Base-by-base conservation (phyloP, 2,888 invertebrate species). In the Euzophera pinguis region DNA sequence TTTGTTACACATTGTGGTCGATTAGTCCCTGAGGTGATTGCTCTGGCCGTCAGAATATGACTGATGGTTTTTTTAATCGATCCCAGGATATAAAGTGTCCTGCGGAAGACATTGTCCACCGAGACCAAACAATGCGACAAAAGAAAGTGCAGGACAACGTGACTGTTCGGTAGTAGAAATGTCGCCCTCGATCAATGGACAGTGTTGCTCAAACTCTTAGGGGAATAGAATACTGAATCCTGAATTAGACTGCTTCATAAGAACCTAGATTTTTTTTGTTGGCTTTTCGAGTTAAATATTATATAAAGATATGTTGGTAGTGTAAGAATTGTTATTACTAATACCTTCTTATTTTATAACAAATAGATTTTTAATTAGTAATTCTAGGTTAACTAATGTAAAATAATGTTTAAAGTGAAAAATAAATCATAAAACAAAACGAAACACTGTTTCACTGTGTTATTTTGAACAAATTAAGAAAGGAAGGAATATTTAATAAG, bases 71-170 rank as follows among this genome's bases (percentile, higher is more conserved):
- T 63, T 76, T 72, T 74, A 75, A 64, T 70, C 71, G 77, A 69
- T 68, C 72, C 68, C 84, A 87, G 88, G 89, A 88, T 90, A 86
- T 90, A 90, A 89, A 88, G 83, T 78, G 77, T 83, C 82, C 78
- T 81, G 66, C 69, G 71, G 75, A 81, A 74, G 75, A 85, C 87
- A 87, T 86, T 85, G 67, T 84, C 64, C 83, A 84, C 79, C 71
- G 69, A 80, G 73, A 82, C 80, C 81, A 85, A 88, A 82, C 73
- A 73, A 65, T 73, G 75, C 71, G 78, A 74, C 71, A 78, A 88
- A 90, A 87, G 89, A 90, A 89, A 90, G 89, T 78, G 79, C 71
- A 32, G 32, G 32, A 32, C 32, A 84, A 84, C 88, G 89, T 88
- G 89, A 87, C 82, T 64, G 78, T 64, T 65, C 69, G 71, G 71